Percentiles rank a stretch among this genome's conserved stretches.
These are phyloP conservation scores for Heliornis fulica DNA, from an alignment of 2,113 vertebrate genomes.

Conservation along the genomic window DNA sequence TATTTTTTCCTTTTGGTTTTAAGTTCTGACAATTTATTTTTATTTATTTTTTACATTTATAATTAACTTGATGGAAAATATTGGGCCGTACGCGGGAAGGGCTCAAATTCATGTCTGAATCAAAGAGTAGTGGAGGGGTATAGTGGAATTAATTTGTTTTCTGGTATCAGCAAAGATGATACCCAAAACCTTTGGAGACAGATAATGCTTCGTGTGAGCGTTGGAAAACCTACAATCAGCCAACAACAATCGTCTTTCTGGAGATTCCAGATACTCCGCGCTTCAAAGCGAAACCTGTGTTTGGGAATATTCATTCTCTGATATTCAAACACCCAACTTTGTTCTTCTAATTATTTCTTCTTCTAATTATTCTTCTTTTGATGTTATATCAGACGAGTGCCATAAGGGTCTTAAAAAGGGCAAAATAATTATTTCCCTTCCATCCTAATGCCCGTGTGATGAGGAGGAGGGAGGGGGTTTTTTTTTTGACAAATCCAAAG, in stretches of 20 bases:
- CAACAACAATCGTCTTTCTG: conserved; percentile 39
- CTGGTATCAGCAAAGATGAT: background rate
- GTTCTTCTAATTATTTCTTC: conserved; percentile 53
- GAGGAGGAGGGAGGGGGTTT: conserved; percentile 1
- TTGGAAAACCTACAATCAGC: background rate
- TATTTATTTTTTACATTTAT: no score
- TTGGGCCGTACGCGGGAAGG: background rate
- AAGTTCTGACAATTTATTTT: background rate
- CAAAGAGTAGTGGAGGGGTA: background rate
- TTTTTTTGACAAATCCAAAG: conserved; percentile 51
- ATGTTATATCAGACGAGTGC: conserved; percentile 51
- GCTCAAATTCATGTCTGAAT: background rate
- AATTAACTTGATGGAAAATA: background rate
- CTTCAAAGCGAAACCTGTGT: conserved; percentile 56
- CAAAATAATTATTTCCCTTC: conserved; percentile 58
- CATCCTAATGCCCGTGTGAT: conserved; percentile 20
- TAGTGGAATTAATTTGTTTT: background rate
- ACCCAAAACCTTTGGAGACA: conserved; percentile 29
- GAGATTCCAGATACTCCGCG: conserved; percentile 40
- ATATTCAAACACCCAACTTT: conserved; percentile 50
- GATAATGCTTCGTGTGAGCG: background rate
- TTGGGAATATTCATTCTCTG: conserved; percentile 34
- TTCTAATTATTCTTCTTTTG: conserved; percentile 40
- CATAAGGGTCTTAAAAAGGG: conserved; percentile 49
- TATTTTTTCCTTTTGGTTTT: background rate